Evolutionary conservation across 2,113 vertebrate species (phyloP).

Genomic region (Marcusenius ussheri): DNA sequence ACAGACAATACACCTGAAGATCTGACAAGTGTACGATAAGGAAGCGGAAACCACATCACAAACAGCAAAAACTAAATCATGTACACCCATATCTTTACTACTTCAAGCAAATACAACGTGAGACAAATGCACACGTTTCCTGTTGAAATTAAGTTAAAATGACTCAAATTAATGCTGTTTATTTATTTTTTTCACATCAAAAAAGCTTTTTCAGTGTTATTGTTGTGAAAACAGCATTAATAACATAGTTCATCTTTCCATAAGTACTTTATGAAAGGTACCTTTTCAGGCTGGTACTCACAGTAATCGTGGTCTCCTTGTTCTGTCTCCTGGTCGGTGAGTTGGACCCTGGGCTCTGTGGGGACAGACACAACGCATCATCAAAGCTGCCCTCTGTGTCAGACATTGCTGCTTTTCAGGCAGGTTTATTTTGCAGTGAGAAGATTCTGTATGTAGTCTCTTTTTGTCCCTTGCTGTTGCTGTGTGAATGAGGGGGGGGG

Average conservation of each 20-base stretch:
- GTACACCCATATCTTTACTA: neutral
- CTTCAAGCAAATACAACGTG: neutral
- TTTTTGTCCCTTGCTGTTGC: conserved; percentile 18
- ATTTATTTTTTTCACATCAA: neutral
- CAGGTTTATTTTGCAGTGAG: neutral
- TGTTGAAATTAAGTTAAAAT: neutral
- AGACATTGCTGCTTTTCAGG: conserved; percentile 41
- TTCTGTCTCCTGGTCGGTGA: conserved; percentile 70
- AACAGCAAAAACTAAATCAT: neutral
- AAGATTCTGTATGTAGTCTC: neutral
- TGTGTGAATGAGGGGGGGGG: conserved; percentile 29
- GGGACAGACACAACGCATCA: conserved; percentile 60
- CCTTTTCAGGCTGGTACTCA: conserved; percentile 53
- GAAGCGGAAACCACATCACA: neutral
- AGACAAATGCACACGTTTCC: neutral
- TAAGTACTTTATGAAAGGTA: neutral
- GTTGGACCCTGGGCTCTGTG: conserved; percentile 72
- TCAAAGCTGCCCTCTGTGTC: conserved; percentile 62
- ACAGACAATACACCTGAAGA: neutral
- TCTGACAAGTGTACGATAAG: neutral
- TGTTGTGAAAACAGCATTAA: neutral
- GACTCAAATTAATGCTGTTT: neutral
- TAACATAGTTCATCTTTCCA: neutral
- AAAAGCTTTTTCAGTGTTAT: neutral
- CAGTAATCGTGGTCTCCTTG: conserved; percentile 74